Conservation (phyloP, 2,797 vertebrate species). For the Aplochiton taeniatus region DNA sequence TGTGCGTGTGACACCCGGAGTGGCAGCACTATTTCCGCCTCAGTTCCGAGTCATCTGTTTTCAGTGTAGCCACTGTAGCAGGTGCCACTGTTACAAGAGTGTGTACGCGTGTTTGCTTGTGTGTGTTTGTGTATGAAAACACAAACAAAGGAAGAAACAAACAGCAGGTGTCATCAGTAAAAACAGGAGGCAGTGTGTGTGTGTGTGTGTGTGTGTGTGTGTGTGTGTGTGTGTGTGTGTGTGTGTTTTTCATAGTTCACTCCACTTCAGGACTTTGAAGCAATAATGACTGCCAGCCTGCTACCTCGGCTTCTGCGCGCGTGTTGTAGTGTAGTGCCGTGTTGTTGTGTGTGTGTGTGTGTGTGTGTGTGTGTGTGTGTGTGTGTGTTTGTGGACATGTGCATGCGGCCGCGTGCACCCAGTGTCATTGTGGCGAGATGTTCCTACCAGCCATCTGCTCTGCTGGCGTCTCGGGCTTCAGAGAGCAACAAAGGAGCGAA, state of each 20-base stretch:
- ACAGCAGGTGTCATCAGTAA: slow-evolving; percentile 60
- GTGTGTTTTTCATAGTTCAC: too few relatives aligned
- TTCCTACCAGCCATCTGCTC: slow-evolving; percentile 72
- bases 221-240: slow-evolving; percentile 10
- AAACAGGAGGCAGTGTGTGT: slow-evolving; percentile 42
- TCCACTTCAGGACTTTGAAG: too few relatives aligned
- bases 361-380: slow-evolving; percentile 10
- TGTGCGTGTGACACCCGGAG: neutral
- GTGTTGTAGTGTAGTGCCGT: too few relatives aligned
- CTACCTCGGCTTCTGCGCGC: neutral
- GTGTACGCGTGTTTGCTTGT: too few relatives aligned
- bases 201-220: neutral
- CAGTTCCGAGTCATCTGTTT: neutral
- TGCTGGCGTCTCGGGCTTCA: slow-evolving; percentile 62
- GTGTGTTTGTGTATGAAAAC: neutral
- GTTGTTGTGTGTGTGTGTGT: slow-evolving; percentile 41
- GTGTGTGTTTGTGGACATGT: slow-evolving; percentile 48
- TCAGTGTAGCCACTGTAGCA: too few relatives aligned
- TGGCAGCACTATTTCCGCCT: too few relatives aligned
- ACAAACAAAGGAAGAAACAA: slow-evolving; percentile 53
- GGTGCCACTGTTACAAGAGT: too few relatives aligned
- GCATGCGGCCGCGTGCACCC: too few relatives aligned
- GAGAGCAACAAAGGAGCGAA: slow-evolving; percentile 34
- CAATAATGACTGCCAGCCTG: slow-evolving; percentile 38
- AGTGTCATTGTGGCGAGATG: slow-evolving; percentile 61